Evolutionary conservation across 2,888 invertebrate species (phyloP), one percentile per base, ranked within the genome.

Genomic region (Lithosia quadra): DNA sequence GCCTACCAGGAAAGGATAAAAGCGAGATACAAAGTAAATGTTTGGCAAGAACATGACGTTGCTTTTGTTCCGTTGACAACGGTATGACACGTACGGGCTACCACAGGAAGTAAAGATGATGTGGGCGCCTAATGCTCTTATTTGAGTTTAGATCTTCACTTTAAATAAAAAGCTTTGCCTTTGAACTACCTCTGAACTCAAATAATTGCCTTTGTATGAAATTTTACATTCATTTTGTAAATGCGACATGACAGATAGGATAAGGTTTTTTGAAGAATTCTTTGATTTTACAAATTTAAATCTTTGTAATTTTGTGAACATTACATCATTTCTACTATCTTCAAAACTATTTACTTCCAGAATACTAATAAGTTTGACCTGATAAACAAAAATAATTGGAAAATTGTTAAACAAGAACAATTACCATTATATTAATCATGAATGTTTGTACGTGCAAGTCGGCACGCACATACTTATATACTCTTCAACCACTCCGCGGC

Each of bases 21-120:
- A 76, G 68, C 43, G 55, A 81, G 69, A 71, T 60, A 80, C 72
- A 81, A 76, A 72, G 74, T 73, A 74, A 72, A 76, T 74, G 74
- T 80, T 78, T 78, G 73, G 73, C 71, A 72, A 72, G 76, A 74
- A 78, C 75, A 77, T 78, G 79, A 82, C 74, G 68, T 74, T 67
- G 67, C 73, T 74, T 73, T 77, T 78, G 76, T 79, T 71, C 70
- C 34, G 34, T 74, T 77, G 81, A 83, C 77, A 78, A 74, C 78
- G 82, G 82, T 82, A 74, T 56, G 75, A 81, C 80, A 60, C 72
- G 71, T 76, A 71, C 74, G 74, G 78, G 74, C 62, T 39, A 65
- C 36, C 73, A 67, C 71, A 68, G 74, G 72, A 75, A 75, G 75
- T 74, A 81, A 73, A 79, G 79, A 74, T 65, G 62, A 79, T 81